These are phyloP conservation scores for Istiophorus platypterus DNA, from an alignment of 2,113 vertebrate species.

Conservation along the genomic window DNA sequence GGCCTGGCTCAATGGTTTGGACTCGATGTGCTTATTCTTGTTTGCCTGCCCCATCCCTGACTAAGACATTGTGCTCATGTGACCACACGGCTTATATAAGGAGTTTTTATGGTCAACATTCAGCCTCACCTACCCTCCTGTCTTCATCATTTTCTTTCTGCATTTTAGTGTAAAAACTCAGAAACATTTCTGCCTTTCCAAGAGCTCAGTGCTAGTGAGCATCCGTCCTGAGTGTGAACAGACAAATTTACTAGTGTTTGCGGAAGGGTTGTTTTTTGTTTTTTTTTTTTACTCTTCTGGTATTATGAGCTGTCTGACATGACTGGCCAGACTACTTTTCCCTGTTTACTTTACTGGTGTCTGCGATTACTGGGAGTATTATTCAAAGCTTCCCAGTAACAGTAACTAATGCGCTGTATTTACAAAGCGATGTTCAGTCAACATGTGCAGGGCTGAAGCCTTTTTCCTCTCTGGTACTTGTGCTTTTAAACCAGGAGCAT, in stretches of 20 bases:
- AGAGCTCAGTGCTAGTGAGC: constrained; percentile 43
- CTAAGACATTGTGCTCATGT: constrained; percentile 41
- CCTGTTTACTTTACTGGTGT: background rate
- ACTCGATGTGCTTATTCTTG: constrained; percentile 69
- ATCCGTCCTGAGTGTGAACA: constrained; percentile 68
- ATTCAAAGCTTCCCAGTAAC: constrained; percentile 2
- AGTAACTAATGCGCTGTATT: constrained; percentile 46
- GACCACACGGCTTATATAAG: constrained; percentile 29
- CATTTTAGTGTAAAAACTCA: constrained; percentile 6
- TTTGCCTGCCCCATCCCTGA: constrained; percentile 23
- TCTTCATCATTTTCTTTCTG: background rate
- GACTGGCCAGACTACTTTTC: background rate
- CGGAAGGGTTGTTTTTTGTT: background rate
- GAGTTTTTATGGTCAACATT: constrained; percentile 15
- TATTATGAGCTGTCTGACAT: background rate
- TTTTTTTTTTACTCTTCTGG: background rate
- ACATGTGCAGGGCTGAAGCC: constrained; percentile 6
- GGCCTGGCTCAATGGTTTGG: constrained; percentile 85
- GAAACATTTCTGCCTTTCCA: constrained; percentile 7
- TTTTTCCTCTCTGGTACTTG: constrained; percentile 32
- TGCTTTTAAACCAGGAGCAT: constrained; percentile 53
- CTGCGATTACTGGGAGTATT: background rate
- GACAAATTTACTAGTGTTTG: constrained; percentile 19
- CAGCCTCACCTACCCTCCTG: background rate
- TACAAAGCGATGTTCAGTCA: constrained; percentile 22